Evolutionary conservation across 2,888 invertebrate genomes (phyloP).

Genomic region (Dynastes hyllus): DNA sequence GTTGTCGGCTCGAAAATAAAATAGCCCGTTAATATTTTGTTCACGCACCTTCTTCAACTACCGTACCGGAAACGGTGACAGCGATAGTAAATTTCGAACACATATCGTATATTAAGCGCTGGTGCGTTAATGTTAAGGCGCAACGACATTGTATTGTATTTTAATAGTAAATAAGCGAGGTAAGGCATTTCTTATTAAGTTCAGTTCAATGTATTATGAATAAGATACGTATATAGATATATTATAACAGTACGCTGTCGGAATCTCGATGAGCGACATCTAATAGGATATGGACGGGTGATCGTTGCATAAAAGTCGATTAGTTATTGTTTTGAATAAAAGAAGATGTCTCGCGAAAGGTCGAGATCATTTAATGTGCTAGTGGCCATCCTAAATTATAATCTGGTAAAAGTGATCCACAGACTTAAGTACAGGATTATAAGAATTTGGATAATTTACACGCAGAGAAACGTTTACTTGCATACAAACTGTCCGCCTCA

Average conservation of each 20-base stretch:
- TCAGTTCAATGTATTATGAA: slow-evolving; percentile 16
- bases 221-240: background rate
- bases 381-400: no score
- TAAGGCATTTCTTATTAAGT: slow-evolving; percentile 3
- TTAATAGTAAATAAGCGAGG: slow-evolving; percentile 8
- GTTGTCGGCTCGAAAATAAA: slow-evolving; percentile 15
- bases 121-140: background rate
- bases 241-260: slow-evolving; percentile 1
- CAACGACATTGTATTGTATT: slow-evolving; percentile 14
- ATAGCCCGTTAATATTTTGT: slow-evolving; percentile 15
- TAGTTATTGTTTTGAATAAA: no score
- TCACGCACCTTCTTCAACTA: slow-evolving; percentile 44
- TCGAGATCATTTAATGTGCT: no score
- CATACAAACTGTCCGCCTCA: no score
- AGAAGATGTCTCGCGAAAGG: no score
- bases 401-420: no score
- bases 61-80: slow-evolving; percentile 52
- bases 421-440: no score
- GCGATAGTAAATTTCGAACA: slow-evolving; percentile 48
- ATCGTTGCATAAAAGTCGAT: no score
- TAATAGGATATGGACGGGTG: no score
- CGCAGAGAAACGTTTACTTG: no score
- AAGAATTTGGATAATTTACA: no score
- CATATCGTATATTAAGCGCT: slow-evolving; percentile 44
- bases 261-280: background rate